phyloP scores from a whole-genome alignment of 2,797 vertebrate genomes.

The Bufotes viridis region DNA sequence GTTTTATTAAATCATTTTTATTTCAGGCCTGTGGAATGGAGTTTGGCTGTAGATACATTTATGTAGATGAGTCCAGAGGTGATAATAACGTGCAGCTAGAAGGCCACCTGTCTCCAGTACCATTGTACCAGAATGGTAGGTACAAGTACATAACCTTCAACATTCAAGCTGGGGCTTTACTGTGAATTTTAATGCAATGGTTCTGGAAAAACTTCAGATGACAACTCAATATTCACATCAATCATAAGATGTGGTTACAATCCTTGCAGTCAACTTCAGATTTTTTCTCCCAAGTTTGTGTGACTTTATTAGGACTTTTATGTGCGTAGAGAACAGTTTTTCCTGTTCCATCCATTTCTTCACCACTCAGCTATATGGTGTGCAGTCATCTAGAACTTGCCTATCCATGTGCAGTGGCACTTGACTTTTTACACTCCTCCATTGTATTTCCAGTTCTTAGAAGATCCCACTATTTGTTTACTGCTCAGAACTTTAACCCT shows the following conservation, averaged over 20 bases:
- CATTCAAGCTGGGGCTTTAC: background rate
- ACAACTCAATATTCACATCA: background rate
- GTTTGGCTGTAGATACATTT: slow-evolving; percentile 59
- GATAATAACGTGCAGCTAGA: background rate
- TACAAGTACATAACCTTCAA: background rate
- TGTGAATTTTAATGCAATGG: background rate
- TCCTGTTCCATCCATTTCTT: too few relatives aligned
- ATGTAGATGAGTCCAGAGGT: slow-evolving; percentile 38
- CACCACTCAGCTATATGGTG: background rate
- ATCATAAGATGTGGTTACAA: background rate
- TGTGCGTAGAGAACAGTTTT: background rate
- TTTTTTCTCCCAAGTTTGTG: background rate
- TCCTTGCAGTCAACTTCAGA: background rate
- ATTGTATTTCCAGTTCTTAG: background rate
- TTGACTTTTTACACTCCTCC: background rate
- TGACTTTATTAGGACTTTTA: background rate
- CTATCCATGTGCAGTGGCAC: background rate
- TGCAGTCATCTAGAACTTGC: background rate
- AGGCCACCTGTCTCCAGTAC: background rate
- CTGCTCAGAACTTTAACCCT: too few relatives aligned
- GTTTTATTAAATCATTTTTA: background rate
- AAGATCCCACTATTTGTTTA: background rate
- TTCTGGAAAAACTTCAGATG: background rate
- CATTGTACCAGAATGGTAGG: slow-evolving; percentile 11
- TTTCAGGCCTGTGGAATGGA: slow-evolving; percentile 51